Base-by-base conservation (phyloP, 2,888 invertebrate genomes). In the Clanis bilineata region DNA sequence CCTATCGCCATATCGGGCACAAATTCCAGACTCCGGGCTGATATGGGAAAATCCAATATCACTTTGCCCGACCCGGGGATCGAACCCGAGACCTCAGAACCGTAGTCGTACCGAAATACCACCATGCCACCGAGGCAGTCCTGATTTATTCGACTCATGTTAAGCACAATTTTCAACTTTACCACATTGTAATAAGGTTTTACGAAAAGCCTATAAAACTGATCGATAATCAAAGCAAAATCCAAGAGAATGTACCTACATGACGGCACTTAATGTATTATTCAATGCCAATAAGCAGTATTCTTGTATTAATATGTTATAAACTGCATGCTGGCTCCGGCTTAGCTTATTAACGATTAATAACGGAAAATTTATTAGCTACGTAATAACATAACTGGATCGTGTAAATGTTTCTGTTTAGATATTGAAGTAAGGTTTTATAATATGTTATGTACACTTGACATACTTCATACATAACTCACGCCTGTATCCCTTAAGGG, bases 241-340 rank as follows among this genome's bases (percentile, higher is more conserved):
- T 59, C 44, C 51, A 45, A 38, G 59, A 56, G 59, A 56, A 56
- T 45, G 45, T 59, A 56, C 23, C 56, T 60, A 45, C 59, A 56
- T 44, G 36, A 32, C 45, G 44, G 38, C 38, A 21, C 18, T 55
- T 56, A 60, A 60, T 60, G 25, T 56, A 56, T 56, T 60, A 60
- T 60, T 55, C 59, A 60, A 45, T 56, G 44, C 38, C 38, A 38
- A 55, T 56, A 43, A 60, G 56, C 36, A 45, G 45, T 60, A 60
- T 60, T 60, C 59, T 60, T 60, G 59, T 44, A 36, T 45, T 60
- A 38, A 45, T 60, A 60, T 36, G 32, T 55, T 56, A 60, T 60
- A 55, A 56, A 44, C 45, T 60, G 56, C 56, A 60, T 25, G 18
- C 36, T 44, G 45, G 43, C 38, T 60, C 44, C 55, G 56, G 59